Evolutionary conservation across 92 coral and sea anemone genomes (phyloP).

Genomic region (Umimayanthus chanpuru): DNA sequence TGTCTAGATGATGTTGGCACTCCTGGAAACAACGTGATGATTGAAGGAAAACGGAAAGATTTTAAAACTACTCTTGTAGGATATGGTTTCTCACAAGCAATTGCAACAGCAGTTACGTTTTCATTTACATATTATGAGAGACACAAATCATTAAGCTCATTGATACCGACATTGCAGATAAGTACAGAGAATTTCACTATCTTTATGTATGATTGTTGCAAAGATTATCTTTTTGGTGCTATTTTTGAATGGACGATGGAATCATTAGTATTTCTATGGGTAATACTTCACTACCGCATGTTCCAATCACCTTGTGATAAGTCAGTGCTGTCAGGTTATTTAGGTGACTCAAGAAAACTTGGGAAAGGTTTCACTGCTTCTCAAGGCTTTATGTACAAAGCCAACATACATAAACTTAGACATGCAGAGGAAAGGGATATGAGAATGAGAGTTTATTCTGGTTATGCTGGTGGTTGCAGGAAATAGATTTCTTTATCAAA

Average conservation of each 20-base stretch:
- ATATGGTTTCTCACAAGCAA: neutral
- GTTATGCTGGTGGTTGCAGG: too few relatives aligned
- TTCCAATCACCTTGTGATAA: neutral
- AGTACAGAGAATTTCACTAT: too few relatives aligned
- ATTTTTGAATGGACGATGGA: neutral
- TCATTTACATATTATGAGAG: neutral
- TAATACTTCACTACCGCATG: neutral
- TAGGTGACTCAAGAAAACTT: neutral
- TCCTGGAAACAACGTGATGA: neutral
- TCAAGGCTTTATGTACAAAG: neutral
- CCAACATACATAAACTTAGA: neutral
- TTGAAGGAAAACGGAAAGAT: too few relatives aligned
- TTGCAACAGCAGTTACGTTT: neutral
- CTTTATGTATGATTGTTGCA: neutral
- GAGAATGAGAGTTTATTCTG: neutral
- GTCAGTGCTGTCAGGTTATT: neutral
- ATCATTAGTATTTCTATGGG: neutral
- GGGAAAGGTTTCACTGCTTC: neutral
- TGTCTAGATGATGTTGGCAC: neutral
- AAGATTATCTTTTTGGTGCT: neutral
- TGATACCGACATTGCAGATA: neutral
- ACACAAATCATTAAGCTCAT: neutral
- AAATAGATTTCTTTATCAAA: too few relatives aligned
- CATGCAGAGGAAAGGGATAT: neutral
- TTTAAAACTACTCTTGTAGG: neutral